These are phyloP conservation scores for Drosophila pandora DNA, from an alignment of 1,140 invertebrate species.

Conservation along the genomic window DNA sequence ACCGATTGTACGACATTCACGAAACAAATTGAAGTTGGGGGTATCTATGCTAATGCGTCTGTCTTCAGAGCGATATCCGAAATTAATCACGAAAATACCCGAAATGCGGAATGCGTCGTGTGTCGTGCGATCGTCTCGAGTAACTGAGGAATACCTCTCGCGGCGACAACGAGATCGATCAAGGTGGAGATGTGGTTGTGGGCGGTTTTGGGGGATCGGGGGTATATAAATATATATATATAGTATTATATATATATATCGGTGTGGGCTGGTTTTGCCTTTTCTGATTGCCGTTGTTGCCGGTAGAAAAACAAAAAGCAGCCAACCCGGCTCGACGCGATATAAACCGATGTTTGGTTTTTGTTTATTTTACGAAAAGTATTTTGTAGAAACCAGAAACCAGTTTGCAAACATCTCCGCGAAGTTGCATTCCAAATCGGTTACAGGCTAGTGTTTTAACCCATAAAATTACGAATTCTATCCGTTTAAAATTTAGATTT, in stretches of 20 bases:
- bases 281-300: conserved; percentile 36
- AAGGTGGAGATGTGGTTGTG: conserved; percentile 24
- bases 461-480: conserved; percentile 4
- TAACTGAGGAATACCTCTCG: conserved; percentile 59
- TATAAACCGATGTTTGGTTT: not conserved
- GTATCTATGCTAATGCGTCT: conserved; percentile 23
- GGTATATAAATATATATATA: not conserved
- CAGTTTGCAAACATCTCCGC: conserved; percentile 13
- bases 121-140: conserved; percentile 40
- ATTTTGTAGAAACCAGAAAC: conserved; percentile 40
- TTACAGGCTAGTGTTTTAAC: not conserved
- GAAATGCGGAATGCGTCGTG: conserved; percentile 59
- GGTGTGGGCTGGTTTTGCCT: conserved; percentile 36
- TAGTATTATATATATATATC: not conserved
- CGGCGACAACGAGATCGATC: conserved; percentile 60
- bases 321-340: conserved; percentile 26
- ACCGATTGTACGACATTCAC: conserved; percentile 1
- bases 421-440: not conserved
- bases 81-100: conserved; percentile 67
- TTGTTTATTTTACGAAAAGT: conserved; percentile 39
- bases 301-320: conserved; percentile 48
- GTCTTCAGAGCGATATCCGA: not conserved
- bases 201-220: conserved; percentile 11
- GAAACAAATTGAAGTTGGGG: conserved; percentile 12
- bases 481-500: not conserved